Conservation (phyloP, 2,113 vertebrate species). For the Sturnus vulgaris region DNA sequence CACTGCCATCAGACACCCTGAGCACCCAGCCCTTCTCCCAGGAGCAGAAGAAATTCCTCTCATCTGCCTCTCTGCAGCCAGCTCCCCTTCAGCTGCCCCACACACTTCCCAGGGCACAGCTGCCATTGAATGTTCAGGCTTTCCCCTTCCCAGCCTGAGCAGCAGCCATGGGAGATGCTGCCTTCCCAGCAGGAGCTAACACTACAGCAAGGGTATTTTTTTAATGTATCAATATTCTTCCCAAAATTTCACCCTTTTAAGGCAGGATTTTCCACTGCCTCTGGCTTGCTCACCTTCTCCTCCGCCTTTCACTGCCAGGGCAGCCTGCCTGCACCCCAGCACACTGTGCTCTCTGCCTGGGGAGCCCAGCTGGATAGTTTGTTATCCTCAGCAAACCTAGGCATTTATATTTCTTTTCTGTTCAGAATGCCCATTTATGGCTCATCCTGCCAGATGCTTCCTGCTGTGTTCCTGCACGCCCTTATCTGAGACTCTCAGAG, state of each 20-base stretch:
- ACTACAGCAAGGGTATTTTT: background rate
- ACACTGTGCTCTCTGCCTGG: background rate
- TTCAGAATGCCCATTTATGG: conserved; percentile 4
- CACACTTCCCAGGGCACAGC: background rate
- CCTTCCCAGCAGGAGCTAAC: background rate
- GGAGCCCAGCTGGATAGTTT: background rate
- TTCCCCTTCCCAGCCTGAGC: rapidly evolving
- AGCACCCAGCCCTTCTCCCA: background rate
- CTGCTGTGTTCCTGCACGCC: background rate
- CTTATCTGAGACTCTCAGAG: conserved; percentile 20
- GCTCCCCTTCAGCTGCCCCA: background rate
- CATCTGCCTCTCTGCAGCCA: background rate
- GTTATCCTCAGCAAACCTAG: background rate
- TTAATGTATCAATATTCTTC: background rate
- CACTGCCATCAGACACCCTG: rapidly evolving
- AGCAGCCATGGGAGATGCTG: background rate
- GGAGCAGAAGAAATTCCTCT: background rate
- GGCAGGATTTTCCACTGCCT: background rate
- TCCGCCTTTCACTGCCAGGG: rapidly evolving
- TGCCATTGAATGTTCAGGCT: background rate
- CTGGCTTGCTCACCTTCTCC: background rate
- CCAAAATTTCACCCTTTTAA: background rate
- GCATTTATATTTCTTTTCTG: background rate
- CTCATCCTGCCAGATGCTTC: conserved; percentile 13
- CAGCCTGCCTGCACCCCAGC: background rate